phyloP scores from a whole-genome alignment of 1,140 invertebrate genomes.

The Rhopalosiphum padi region DNA sequence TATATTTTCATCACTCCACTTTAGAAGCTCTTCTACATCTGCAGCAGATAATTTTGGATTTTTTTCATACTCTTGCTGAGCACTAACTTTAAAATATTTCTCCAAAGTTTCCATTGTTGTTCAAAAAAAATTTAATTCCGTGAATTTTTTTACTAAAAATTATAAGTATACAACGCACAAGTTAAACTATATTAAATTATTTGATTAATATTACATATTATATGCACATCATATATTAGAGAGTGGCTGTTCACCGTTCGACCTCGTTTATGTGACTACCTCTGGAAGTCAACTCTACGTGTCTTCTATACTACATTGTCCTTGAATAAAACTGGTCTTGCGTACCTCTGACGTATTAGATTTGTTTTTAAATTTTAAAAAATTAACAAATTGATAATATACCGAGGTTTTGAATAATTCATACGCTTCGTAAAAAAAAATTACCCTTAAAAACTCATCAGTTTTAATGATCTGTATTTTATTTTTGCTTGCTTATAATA shows the following conservation, averaged over 20 bases:
- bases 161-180: neutral
- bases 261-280: conserved; percentile 41
- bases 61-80: conserved; percentile 45
- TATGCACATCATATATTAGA: conserved; percentile 25
- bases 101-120: conserved; percentile 38
- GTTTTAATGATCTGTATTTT: neutral
- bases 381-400: neutral
- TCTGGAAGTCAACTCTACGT: conserved; percentile 33
- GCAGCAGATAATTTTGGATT: conserved; percentile 26
- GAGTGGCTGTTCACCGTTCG: conserved; percentile 40
- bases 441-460: neutral
- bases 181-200: neutral
- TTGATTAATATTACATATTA: conserved; percentile 18
- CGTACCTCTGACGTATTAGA: conserved; percentile 16
- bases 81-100: conserved; percentile 40
- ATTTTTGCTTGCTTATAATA: neutral
- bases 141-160: neutral
- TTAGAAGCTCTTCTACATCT: conserved; percentile 41
- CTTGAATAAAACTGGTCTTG: conserved; percentile 50
- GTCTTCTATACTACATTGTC: conserved; percentile 26
- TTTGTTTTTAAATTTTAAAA: neutral
- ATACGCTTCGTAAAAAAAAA: neutral
- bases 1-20: conserved; percentile 36
- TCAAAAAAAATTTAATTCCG: neutral
- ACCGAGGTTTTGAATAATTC: neutral